Evolutionary conservation across 2,888 invertebrate species (phyloP).

Genomic region (Diaphora mendica): DNA sequence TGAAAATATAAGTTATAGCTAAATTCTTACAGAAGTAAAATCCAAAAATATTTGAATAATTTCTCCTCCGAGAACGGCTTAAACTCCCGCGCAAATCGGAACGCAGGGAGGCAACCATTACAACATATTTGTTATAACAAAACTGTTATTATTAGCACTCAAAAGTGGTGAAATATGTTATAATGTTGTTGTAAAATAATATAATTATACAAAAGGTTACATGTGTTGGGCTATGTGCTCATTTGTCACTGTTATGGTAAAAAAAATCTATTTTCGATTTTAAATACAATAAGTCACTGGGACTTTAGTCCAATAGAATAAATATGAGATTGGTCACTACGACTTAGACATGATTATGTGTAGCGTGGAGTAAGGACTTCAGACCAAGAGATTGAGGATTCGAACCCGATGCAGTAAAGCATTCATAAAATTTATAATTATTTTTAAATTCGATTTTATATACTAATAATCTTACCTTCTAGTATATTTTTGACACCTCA

Average conservation of each 20-base stretch:
- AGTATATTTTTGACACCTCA: not conserved
- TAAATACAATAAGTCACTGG: not conserved
- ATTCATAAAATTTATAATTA: not conserved
- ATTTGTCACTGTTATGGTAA: slow-evolving; percentile 7
- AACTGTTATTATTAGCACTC: not conserved
- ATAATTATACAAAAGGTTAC: slow-evolving; percentile 13
- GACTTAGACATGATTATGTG: not conserved
- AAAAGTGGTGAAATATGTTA: slow-evolving; percentile 11
- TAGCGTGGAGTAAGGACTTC: not conserved
- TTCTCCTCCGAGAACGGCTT: slow-evolving; percentile 54
- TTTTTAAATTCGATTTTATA: not conserved
- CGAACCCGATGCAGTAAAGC: not conserved
- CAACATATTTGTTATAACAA: slow-evolving; percentile 14
- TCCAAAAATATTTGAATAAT: not conserved
- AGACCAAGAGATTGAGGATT: not conserved
- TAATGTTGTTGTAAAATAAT: slow-evolving; percentile 11
- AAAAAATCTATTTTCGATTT: not conserved
- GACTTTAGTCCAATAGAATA: not conserved
- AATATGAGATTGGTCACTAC: not conserved
- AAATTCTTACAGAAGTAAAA: too few relatives aligned
- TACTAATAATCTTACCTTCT: not conserved
- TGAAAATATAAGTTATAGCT: not conserved
- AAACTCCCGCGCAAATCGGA: slow-evolving; percentile 28
- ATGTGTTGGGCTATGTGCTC: slow-evolving; percentile 14
- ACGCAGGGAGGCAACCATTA: slow-evolving; percentile 34